Evolutionary conservation across 2,113 vertebrate genomes (phyloP).

Genomic region (Apteryx owenii): DNA sequence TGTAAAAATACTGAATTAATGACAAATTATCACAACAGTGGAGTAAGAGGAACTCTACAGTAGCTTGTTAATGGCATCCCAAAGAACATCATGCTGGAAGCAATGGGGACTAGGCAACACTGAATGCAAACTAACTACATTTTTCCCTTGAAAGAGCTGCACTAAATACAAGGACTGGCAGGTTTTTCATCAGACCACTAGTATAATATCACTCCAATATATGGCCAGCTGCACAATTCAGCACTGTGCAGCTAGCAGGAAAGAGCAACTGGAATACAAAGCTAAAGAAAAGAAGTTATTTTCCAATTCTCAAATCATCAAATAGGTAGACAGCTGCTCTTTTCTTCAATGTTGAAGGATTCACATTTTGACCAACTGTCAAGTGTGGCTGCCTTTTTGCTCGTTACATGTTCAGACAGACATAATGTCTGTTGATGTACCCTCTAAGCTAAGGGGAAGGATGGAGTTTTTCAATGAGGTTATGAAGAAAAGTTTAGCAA

Average conservation of each 20-base stretch:
- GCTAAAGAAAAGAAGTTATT: not conserved
- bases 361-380: not conserved
- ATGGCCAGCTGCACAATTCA: not conserved
- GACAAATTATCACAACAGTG: not conserved
- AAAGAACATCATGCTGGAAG: not conserved
- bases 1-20: not conserved
- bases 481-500: not conserved
- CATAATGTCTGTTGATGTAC: not conserved
- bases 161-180: not conserved
- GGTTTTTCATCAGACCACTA: not conserved
- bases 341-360: not conserved
- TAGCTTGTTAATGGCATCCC: not conserved
- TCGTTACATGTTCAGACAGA: not conserved
- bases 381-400: not conserved
- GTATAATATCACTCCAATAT: not conserved
- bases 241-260: not conserved
- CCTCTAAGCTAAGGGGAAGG: not conserved
- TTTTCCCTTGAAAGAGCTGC: not conserved
- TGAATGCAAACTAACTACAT: not conserved
- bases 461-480: not conserved
- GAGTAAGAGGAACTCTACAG: not conserved
- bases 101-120: not conserved
- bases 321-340: not conserved
- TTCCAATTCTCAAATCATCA: not conserved
- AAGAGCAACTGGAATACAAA: not conserved